Evolutionary conservation across 1,140 invertebrate species (phyloP).

Genomic region (Hesperophylax magnus): DNA sequence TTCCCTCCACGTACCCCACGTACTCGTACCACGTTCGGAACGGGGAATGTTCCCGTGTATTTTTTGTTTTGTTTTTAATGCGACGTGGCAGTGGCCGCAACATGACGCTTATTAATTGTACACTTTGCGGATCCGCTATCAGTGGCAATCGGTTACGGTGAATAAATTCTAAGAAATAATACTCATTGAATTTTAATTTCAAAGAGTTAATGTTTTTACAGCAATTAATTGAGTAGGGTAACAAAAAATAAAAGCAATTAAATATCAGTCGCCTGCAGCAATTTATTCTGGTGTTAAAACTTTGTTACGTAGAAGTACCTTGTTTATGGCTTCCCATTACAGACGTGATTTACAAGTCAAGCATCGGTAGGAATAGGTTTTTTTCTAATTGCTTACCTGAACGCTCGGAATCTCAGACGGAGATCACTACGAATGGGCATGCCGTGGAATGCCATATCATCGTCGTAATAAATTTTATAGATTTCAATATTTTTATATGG

Average conservation of each 20-base stretch:
- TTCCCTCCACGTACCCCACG: constrained; percentile 4
- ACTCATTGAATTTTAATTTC: constrained; percentile 2
- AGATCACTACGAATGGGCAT: too few species aligned
- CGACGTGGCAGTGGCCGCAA: constrained; percentile 9
- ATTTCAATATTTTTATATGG: neutral
- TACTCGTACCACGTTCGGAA: neutral
- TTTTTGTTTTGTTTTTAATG: constrained; percentile 1
- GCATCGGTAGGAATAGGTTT: too few species aligned
- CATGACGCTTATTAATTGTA: constrained; percentile 21
- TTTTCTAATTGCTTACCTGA: too few species aligned
- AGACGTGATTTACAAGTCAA: too few species aligned
- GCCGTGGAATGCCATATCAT: too few species aligned
- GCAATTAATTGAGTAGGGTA: neutral
- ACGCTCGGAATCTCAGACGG: too few species aligned
- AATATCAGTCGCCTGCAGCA: neutral
- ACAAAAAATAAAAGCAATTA: constrained; percentile 10
- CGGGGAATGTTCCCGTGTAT: constrained; percentile 12
- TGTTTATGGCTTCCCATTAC: too few species aligned
- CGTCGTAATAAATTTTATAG: too few species aligned
- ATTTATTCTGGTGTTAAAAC: neutral
- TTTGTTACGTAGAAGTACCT: too few species aligned
- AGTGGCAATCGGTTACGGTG: constrained; percentile 21
- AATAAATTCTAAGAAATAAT: constrained; percentile 4
- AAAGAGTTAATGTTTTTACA: neutral
- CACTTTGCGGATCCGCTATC: constrained; percentile 6